A percentile compares a stretch with the other conserved stretches of the same genome.
phyloP scores from a whole-genome alignment of 2,797 vertebrate species.

The Enoplosus armatus region DNA sequence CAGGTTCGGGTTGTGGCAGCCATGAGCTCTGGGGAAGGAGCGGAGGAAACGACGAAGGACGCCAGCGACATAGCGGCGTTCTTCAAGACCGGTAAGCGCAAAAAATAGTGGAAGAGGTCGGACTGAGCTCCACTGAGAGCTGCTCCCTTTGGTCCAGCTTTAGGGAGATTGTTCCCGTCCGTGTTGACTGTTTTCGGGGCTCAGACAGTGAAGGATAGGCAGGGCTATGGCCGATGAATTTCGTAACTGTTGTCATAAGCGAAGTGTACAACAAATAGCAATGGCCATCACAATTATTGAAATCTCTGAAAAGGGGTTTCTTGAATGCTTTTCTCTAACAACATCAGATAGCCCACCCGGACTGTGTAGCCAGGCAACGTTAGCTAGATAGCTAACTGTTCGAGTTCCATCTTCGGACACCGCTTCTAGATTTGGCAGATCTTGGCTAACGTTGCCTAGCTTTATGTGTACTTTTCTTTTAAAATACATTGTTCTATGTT shows the following conservation, averaged over 20 bases:
- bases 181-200: slow-evolving; percentile 47
- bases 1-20: slow-evolving; percentile 75
- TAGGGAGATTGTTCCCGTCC: slow-evolving; percentile 75
- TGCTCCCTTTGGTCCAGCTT: slow-evolving; percentile 43
- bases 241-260: neutral
- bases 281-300: neutral
- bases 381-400: slow-evolving; percentile 62
- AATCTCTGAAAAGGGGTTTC: slow-evolving; percentile 3
- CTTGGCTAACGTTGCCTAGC: neutral
- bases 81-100: slow-evolving; percentile 92
- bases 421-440: neutral
- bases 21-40: slow-evolving; percentile 93
- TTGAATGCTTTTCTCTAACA: slow-evolving; percentile 4
- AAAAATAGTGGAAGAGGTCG: slow-evolving; percentile 33
- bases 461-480: neutral
- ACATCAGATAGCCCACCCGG: slow-evolving; percentile 4
- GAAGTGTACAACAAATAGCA: neutral
- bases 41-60: slow-evolving; percentile 95
- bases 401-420: slow-evolving; percentile 70
- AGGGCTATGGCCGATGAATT: neutral
- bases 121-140: slow-evolving; percentile 47
- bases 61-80: slow-evolving; percentile 93
- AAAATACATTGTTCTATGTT: neutral
- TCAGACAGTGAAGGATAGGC: slow-evolving; percentile 6
- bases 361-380: slow-evolving; percentile 43